Conservation (phyloP, 2,888 invertebrate species). For the Agrilus mali region DNA sequence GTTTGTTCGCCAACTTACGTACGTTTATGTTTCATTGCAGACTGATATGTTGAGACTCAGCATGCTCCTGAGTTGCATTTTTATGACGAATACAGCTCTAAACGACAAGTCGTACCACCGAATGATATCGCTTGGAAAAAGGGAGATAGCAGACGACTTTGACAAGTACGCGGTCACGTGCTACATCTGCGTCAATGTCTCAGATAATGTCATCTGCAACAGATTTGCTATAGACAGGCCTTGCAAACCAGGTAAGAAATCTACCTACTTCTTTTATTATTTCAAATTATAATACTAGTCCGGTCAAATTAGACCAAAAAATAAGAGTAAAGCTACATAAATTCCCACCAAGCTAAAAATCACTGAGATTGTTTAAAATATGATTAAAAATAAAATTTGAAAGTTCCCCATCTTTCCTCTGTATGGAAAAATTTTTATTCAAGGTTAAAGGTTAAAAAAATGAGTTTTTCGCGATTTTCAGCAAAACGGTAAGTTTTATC, state of each 20-base stretch:
- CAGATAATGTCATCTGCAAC: slow-evolving; percentile 50
- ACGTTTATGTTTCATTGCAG: slow-evolving; percentile 22
- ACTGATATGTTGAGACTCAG: slow-evolving; percentile 34
- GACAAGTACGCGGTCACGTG: slow-evolving; percentile 39
- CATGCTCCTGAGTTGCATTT: slow-evolving; percentile 35
- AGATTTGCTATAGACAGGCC: slow-evolving; percentile 50
- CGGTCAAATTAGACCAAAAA: too few species aligned
- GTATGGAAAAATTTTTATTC: too few species aligned
- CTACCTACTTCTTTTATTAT: too few species aligned
- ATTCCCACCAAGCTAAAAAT: too few species aligned
- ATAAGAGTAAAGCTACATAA: too few species aligned
- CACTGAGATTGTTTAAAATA: too few species aligned
- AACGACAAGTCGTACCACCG: slow-evolving; percentile 12
- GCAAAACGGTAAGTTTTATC: too few species aligned
- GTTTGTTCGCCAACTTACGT: background rate
- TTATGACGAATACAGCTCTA: slow-evolving; percentile 31
- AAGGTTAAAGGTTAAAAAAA: too few species aligned
- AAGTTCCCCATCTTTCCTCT: too few species aligned
- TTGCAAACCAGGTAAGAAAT: slow-evolving; percentile 37
- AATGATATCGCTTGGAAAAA: slow-evolving; percentile 11
- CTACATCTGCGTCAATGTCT: slow-evolving; percentile 51
- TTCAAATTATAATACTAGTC: too few species aligned
- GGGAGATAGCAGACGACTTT: slow-evolving; percentile 20
- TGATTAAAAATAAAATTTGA: too few species aligned
- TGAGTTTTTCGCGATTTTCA: too few species aligned